Evolutionary conservation across 1,140 invertebrate species (phyloP).

Genomic region (Tribolium castaneum): DNA sequence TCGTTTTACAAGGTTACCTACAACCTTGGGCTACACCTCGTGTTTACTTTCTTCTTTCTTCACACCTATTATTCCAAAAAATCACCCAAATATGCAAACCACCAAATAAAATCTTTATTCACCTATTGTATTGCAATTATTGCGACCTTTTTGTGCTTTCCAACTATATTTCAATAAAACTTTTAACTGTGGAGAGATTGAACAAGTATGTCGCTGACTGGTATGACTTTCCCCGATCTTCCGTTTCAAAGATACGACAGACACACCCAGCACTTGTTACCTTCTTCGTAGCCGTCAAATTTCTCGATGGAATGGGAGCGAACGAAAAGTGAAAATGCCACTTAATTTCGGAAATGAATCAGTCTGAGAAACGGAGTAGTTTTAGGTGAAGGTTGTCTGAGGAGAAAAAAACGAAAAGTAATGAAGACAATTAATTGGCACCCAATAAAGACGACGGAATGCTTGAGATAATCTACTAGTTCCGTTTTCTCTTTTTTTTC

Average conservation of each 20-base stretch:
- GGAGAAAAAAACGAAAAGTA: not conserved
- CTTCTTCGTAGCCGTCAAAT: constrained; percentile 4
- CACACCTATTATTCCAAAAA: not conserved
- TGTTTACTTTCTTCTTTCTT: constrained; percentile 34
- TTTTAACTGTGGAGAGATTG: not conserved
- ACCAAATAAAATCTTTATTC: not conserved
- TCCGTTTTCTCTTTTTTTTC: not conserved
- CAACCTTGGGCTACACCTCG: not conserved
- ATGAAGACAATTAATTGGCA: not conserved
- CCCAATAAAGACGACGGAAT: not conserved
- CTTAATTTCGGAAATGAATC: not conserved
- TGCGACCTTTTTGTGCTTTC: not conserved
- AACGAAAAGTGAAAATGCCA: constrained; percentile 14
- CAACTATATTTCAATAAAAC: not conserved
- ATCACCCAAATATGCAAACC: no score
- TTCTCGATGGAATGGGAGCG: constrained; percentile 20
- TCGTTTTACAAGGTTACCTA: constrained; percentile 28
- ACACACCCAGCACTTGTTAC: constrained; percentile 24
- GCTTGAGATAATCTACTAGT: not conserved
- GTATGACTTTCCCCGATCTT: constrained; percentile 17
- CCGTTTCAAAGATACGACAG: constrained; percentile 1
- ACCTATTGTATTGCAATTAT: not conserved
- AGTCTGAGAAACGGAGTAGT: not conserved
- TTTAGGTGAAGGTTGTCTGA: not conserved
- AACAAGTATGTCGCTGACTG: constrained; percentile 6